These are phyloP conservation scores for Discoglossus pictus DNA, from an alignment of 2,797 vertebrate species.

Conservation along the genomic window DNA sequence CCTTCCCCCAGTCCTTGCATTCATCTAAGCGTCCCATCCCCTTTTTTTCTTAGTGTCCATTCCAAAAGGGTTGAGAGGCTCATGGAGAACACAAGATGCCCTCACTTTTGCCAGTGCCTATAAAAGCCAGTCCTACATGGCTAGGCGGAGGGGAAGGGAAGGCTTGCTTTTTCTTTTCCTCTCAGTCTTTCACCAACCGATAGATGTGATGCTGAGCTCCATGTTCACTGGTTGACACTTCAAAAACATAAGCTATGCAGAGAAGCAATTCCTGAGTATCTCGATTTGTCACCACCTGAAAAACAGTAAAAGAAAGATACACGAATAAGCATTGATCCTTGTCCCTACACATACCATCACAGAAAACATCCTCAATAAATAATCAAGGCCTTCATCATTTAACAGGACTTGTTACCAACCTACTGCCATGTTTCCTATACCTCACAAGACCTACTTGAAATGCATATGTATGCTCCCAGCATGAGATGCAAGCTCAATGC, in stretches of 20 bases:
- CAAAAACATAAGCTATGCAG: constrained; percentile 87
- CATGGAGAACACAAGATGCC: constrained; percentile 27
- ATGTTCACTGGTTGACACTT: constrained; percentile 88
- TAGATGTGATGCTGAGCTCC: constrained; percentile 91
- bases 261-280: constrained; percentile 88
- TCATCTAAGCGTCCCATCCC: constrained; percentile 29
- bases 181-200: constrained; percentile 85
- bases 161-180: constrained; percentile 18
- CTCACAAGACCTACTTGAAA: too few species aligned
- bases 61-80: constrained; percentile 21
- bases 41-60: constrained; percentile 28
- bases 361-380: too few species aligned
- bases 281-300: constrained; percentile 86
- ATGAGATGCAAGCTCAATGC: too few species aligned
- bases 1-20: constrained; percentile 45
- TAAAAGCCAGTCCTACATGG: constrained; percentile 39
- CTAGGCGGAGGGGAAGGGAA: constrained; percentile 28
- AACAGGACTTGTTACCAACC: too few species aligned
- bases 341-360: too few species aligned
- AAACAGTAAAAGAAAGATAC: constrained; percentile 18
- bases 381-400: too few species aligned
- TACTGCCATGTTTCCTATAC: too few species aligned
- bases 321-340: too few species aligned
- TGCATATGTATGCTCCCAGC: too few species aligned
- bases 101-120: constrained; percentile 17